Evolutionary conservation across 2,113 vertebrate species (phyloP).

Genomic region (Lepus europaeus): DNA sequence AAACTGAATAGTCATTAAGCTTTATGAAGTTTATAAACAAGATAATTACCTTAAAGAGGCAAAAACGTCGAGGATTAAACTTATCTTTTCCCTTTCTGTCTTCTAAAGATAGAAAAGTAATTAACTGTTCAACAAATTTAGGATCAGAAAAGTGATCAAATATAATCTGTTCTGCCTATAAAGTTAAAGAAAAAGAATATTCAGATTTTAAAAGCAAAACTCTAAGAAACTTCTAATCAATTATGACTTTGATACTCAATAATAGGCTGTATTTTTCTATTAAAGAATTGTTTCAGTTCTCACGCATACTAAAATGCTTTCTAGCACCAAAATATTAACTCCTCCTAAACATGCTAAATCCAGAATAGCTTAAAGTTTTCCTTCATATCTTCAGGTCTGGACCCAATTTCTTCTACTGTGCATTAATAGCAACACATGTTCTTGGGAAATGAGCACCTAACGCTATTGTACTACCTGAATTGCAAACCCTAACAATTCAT

Average conservation of each 20-base stretch:
- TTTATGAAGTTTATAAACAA: conserved; percentile 32
- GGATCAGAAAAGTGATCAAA: conserved; percentile 97
- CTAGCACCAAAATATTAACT: background rate
- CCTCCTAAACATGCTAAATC: background rate
- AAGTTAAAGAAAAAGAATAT: conserved; percentile 67
- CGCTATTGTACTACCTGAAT: background rate
- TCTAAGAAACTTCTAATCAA: conserved; percentile 59
- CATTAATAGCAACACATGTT: conserved; percentile 26
- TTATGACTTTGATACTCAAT: background rate
- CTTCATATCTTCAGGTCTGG: background rate
- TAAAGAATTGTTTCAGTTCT: conserved; percentile 15
- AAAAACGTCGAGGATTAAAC: conserved; percentile 98
- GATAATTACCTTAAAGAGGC: conserved; percentile 96
- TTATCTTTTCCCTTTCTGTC: conserved; percentile 99
- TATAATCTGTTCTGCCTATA: conserved; percentile 95
- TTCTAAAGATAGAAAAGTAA: conserved; percentile 98
- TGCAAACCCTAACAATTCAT: background rate
- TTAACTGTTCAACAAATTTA: conserved; percentile 95
- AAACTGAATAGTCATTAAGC: conserved; percentile 11
- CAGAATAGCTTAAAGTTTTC: background rate
- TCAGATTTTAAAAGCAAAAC: conserved; percentile 61
- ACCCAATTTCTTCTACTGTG: background rate
- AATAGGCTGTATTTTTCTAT: background rate
- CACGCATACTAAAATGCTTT: background rate
- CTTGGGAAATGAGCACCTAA: background rate